Evolutionary conservation across 2,888 invertebrate species (phyloP), one percentile per base, ranked within the genome.

Genomic region (Crocallis elinguaria): DNA sequence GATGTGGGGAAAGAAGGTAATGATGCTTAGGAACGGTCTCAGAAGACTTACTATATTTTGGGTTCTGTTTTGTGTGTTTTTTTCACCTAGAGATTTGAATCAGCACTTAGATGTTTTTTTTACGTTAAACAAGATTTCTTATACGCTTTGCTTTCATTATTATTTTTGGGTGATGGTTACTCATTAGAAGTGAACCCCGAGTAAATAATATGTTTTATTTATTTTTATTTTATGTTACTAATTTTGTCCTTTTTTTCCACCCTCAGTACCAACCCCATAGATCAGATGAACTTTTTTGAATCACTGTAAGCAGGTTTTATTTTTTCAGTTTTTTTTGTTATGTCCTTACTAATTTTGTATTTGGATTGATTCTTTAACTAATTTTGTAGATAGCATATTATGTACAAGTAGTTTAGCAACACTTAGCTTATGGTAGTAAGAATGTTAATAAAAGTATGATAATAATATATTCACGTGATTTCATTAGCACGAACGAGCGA

Each of bases 271-370:
- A 91, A 89, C 89, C 91, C 91, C 78, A 84, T 88, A 83, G 91
- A 91, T 88, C 91, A 91, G 87, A 89, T 91, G 88, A 91, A 88
- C 88, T 91, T 90, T 90, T 91, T 90, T 88, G 90, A 91, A 72
- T 88, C 91, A 75, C 86, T 90, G 91, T 91, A 91, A 91, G 91
- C 84, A 81, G 75, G 58, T 78, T 68, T 71, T 70, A 69, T 64
- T 70, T 73, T 68, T 58, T 68, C 67, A 51, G 57, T 56, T 62
- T 67, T 56, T 62, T 67, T 51, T 62, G 53, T 67, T 64, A 25
- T 62, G 66, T 65, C 61, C 53, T 45, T 58, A 70, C 73, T 74
- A 71, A 77, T 73, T 59, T 62, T 52, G 65, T 63, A 58, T 53
- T 48, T 38, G 19, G 32, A 33, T 50, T 51, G 62, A 59, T 53